A percentile compares a stretch with the other conserved stretches of the same genome.
Evolutionary conservation across 1,140 invertebrate genomes (phyloP).

Genomic region (Diorhabda carinulata): DNA sequence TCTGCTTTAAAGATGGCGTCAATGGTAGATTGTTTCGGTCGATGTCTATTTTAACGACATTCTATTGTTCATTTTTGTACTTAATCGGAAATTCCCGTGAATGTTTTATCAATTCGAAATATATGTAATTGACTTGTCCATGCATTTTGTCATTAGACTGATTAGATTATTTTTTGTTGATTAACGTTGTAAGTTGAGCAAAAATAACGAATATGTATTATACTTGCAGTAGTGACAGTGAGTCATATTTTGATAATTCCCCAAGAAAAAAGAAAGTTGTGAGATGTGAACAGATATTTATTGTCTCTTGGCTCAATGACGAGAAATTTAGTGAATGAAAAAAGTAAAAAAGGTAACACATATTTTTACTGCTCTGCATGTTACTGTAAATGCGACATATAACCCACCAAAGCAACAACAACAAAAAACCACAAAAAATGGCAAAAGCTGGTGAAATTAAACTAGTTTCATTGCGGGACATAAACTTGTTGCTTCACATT

Average conservation of each 20-base stretch:
- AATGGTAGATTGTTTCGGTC: too few relatives aligned
- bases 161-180: not conserved
- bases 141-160: not conserved
- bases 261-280: too few relatives aligned
- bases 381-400: not conserved
- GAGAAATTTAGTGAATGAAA: too few relatives aligned
- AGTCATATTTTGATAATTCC: too few relatives aligned
- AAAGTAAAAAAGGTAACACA: slow-evolving; percentile 12
- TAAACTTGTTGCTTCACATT: slow-evolving; percentile 10
- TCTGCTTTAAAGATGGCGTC: slow-evolving; percentile 10
- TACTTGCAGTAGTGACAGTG: too few relatives aligned
- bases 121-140: not conserved
- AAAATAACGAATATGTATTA: too few relatives aligned
- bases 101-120: not conserved
- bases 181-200: not conserved
- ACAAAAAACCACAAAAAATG: slow-evolving; percentile 14
- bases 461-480: slow-evolving; percentile 8
- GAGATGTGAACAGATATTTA: too few relatives aligned
- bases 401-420: slow-evolving; percentile 7
- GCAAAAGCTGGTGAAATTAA: slow-evolving; percentile 10
- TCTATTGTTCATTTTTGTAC: not conserved
- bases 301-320: too few relatives aligned
- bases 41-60: not conserved
- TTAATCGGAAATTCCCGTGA: not conserved
- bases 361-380: slow-evolving; percentile 11